phyloP scores from a whole-genome alignment of 2,797 vertebrate species.

The Sandelia bainsii region DNA sequence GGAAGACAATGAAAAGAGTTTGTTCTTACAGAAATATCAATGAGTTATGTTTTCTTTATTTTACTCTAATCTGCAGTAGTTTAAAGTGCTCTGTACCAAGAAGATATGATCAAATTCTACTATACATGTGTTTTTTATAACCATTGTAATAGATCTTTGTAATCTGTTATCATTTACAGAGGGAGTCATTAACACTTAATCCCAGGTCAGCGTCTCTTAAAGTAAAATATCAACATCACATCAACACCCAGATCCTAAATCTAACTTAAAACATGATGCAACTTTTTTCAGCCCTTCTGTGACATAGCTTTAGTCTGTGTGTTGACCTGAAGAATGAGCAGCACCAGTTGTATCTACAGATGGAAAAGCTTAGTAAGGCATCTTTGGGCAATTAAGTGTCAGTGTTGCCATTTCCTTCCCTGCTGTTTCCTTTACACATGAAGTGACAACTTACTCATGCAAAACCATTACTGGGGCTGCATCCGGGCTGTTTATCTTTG shows the following conservation, averaged over 20 bases:
- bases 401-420: constrained; percentile 51
- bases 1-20: constrained; percentile 31
- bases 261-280: not conserved
- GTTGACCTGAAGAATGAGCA: constrained; percentile 33
- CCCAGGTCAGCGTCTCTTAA: not conserved
- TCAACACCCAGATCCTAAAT: not conserved
- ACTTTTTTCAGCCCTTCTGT: not conserved
- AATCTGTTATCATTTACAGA: constrained; percentile 5
- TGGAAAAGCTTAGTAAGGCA: constrained; percentile 48
- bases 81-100: not conserved
- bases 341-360: constrained; percentile 47
- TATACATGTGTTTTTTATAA: not conserved
- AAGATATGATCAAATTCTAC: too few species aligned
- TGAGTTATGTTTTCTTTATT: not conserved
- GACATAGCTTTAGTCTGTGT: constrained; percentile 2
- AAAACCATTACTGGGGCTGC: constrained; percentile 67
- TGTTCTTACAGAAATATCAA: constrained; percentile 3
- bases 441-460: constrained; percentile 76
- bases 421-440: constrained; percentile 71
- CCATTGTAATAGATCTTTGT: not conserved
- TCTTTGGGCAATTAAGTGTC: constrained; percentile 66
- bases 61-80: not conserved
- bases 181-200: not conserved
- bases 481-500: constrained; percentile 67
- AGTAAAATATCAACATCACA: not conserved